Evolutionary conservation across 2,888 invertebrate genomes (phyloP).

Genomic region (Machimus rusticus): DNA sequence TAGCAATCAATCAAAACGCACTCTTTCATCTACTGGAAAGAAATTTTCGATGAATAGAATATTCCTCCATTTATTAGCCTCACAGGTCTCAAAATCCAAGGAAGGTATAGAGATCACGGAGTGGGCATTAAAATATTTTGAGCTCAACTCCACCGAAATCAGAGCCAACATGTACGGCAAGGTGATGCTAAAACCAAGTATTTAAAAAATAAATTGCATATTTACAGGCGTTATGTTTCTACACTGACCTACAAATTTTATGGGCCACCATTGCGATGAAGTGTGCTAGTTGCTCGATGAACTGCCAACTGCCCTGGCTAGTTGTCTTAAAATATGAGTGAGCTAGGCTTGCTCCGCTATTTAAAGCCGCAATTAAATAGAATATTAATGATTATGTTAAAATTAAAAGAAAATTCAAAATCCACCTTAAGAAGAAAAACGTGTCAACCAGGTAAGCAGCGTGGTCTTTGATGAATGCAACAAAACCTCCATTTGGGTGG

Average conservation of each 20-base stretch:
- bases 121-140: conserved; percentile 63
- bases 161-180: conserved; percentile 70
- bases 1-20: conserved; percentile 51
- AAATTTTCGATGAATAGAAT: conserved; percentile 70
- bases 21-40: conserved; percentile 69
- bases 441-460: conserved; percentile 52
- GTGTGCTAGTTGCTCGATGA: conserved; percentile 65
- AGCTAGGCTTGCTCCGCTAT: conserved; percentile 69
- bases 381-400: no score
- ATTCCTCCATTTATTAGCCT: conserved; percentile 71
- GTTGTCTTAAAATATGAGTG: conserved; percentile 69
- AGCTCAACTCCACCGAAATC: conserved; percentile 65
- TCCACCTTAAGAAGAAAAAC: conserved; percentile 70
- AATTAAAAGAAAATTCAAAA: no score
- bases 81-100: conserved; percentile 67
- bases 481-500: conserved; percentile 62
- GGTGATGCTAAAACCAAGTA: conserved; percentile 63
- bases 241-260: conserved; percentile 67
- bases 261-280: conserved; percentile 66
- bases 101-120: conserved; percentile 66
- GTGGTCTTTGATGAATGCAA: conserved; percentile 51
- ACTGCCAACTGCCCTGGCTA: conserved; percentile 58
- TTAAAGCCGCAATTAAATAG: neutral
- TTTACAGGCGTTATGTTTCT: conserved; percentile 44
- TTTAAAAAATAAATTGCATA: conserved; percentile 15